These are phyloP conservation scores for Archivesica marissinica DNA, from an alignment of 1,140 invertebrate genomes.

Conservation along the genomic window DNA sequence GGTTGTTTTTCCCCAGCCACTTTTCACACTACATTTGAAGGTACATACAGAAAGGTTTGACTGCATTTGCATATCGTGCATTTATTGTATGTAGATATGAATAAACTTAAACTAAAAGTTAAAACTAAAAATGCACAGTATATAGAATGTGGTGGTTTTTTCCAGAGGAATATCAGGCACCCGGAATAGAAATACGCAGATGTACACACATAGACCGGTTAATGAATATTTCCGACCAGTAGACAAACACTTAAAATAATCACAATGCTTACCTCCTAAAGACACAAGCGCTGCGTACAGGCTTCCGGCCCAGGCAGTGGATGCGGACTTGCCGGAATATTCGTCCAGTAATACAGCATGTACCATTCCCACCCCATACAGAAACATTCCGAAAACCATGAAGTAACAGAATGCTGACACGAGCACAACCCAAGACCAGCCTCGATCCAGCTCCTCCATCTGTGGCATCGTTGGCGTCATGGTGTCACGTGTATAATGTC, in stretches of 20 bases:
- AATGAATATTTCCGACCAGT: not conserved
- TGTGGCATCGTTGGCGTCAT: constrained; percentile 54
- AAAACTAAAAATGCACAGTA: too few species aligned
- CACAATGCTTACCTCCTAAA: constrained; percentile 34
- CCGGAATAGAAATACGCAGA: too few species aligned
- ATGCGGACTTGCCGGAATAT: constrained; percentile 16
- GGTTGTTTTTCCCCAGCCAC: too few species aligned
- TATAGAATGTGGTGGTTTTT: too few species aligned
- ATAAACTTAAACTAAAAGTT: too few species aligned
- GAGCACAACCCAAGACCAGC: constrained; percentile 63
- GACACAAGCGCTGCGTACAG: constrained; percentile 46
- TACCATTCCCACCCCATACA: constrained; percentile 60
- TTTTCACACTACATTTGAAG: too few species aligned
- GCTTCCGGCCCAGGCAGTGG: constrained; percentile 54
- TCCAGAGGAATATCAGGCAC: too few species aligned
- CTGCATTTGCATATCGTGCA: too few species aligned
- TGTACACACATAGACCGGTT: too few species aligned
- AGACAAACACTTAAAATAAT: not conserved
- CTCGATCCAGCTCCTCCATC: constrained; percentile 58
- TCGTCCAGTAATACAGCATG: constrained; percentile 46
- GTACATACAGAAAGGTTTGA: too few species aligned
- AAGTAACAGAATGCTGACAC: constrained; percentile 56
- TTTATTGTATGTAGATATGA: too few species aligned
- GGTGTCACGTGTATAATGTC: not conserved
- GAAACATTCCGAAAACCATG: constrained; percentile 51